Conservation (phyloP, 2,888 invertebrate genomes). For the Prosapia bicincta region DNA sequence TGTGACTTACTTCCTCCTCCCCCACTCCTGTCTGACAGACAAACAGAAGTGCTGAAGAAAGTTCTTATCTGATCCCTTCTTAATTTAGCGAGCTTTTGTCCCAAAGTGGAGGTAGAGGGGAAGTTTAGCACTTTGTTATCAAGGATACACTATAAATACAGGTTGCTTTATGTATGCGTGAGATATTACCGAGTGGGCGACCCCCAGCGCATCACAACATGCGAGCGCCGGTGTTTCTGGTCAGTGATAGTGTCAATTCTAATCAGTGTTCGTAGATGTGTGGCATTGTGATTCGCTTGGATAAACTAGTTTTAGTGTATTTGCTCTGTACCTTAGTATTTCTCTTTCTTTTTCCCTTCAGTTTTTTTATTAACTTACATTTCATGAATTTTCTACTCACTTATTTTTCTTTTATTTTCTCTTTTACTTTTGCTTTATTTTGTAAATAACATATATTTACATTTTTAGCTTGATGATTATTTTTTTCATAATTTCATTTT, state of each 20-base stretch:
- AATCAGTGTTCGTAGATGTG: background rate
- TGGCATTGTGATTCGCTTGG: background rate
- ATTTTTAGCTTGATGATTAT: too few relatives aligned
- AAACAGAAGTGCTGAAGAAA: background rate
- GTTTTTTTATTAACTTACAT: too few relatives aligned
- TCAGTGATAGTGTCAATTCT: background rate
- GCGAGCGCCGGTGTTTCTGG: background rate
- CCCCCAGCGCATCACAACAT: background rate
- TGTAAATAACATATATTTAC: too few relatives aligned
- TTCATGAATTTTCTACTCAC: too few relatives aligned
- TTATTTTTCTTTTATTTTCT: too few relatives aligned
- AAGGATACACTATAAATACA: background rate
- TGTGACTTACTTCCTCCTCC: background rate
- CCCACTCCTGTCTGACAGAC: background rate
- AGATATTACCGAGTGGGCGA: background rate
- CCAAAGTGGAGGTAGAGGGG: background rate
- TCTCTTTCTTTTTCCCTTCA: too few relatives aligned
- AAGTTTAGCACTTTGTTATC: background rate
- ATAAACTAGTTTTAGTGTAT: background rate
- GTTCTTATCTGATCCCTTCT: conserved; percentile 2
- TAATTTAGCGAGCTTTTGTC: background rate
- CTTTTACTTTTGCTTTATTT: too few relatives aligned
- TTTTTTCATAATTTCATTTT: too few relatives aligned
- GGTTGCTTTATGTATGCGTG: background rate
- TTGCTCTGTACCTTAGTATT: too few relatives aligned